Evolutionary conservation across 2,888 invertebrate species (phyloP).

Genomic region (Cataglyphis altisquamis): DNA sequence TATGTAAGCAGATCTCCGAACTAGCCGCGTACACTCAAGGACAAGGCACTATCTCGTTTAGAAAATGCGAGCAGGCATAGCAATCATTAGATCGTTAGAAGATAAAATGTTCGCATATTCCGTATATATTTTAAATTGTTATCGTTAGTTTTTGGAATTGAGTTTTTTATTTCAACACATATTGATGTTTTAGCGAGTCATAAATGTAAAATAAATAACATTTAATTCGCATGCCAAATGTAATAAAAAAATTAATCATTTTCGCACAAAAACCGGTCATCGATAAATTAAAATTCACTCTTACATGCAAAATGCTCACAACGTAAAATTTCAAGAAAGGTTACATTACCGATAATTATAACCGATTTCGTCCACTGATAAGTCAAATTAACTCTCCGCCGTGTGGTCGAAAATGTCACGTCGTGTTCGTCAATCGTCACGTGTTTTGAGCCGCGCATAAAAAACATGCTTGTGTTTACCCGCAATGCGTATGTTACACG

Average conservation of each 20-base stretch:
- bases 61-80: neutral
- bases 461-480: constrained; percentile 44
- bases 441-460: constrained; percentile 26
- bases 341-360: constrained; percentile 38
- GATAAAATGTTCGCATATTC: neutral
- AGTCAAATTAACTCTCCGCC: constrained; percentile 23
- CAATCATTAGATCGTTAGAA: too few relatives aligned
- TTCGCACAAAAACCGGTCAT: constrained; percentile 17
- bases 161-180: neutral
- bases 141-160: too few relatives aligned
- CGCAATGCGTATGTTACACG: constrained; percentile 40
- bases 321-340: constrained; percentile 21
- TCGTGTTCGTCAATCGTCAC: constrained; percentile 19
- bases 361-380: constrained; percentile 23
- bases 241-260: neutral
- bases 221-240: neutral
- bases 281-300: constrained; percentile 24
- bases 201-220: neutral
- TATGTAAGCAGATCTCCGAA: constrained; percentile 36
- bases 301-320: neutral
- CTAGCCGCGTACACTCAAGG: neutral
- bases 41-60: neutral
- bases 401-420: constrained; percentile 31
- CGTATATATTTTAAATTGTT: constrained; percentile 7
- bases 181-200: neutral